Evolutionary conservation across 2,113 vertebrate species (phyloP).

Genomic region (Passerina amoena): DNA sequence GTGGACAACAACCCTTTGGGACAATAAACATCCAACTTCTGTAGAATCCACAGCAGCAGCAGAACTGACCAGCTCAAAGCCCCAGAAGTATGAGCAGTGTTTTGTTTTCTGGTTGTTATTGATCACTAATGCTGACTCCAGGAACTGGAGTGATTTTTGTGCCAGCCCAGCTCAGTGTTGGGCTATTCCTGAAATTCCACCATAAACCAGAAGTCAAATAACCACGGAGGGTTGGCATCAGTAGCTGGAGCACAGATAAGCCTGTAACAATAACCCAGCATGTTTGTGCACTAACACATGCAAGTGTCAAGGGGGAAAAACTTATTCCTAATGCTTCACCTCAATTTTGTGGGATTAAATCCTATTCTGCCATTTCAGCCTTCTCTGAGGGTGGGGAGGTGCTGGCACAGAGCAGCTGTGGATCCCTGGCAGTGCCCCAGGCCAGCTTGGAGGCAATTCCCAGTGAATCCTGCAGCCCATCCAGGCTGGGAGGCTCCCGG

Average conservation of each 20-base stretch:
- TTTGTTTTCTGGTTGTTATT: neutral
- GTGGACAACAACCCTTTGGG: neutral
- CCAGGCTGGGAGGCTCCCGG: neutral
- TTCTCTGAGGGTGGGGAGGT: neutral
- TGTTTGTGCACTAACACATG: neutral
- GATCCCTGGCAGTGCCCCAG: neutral
- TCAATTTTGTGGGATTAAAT: neutral
- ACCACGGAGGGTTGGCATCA: neutral
- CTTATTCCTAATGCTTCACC: neutral
- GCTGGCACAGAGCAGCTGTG: neutral
- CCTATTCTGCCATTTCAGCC: neutral
- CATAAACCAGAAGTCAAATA: neutral
- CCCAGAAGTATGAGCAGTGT: neutral
- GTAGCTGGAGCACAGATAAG: neutral
- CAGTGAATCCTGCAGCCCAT: neutral
- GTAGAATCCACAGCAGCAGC: neutral
- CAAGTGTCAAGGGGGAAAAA: neutral
- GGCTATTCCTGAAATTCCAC: neutral
- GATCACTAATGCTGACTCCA: neutral
- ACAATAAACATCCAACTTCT: neutral
- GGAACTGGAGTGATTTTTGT: neutral
- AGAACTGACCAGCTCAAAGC: neutral
- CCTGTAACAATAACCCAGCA: neutral
- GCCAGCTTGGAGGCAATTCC: neutral
- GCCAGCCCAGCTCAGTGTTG: neutral